Evolutionary conservation across 2,797 vertebrate species (phyloP), one percentile per base, ranked within the genome.

Genomic region (Coregonus sp.): DNA sequence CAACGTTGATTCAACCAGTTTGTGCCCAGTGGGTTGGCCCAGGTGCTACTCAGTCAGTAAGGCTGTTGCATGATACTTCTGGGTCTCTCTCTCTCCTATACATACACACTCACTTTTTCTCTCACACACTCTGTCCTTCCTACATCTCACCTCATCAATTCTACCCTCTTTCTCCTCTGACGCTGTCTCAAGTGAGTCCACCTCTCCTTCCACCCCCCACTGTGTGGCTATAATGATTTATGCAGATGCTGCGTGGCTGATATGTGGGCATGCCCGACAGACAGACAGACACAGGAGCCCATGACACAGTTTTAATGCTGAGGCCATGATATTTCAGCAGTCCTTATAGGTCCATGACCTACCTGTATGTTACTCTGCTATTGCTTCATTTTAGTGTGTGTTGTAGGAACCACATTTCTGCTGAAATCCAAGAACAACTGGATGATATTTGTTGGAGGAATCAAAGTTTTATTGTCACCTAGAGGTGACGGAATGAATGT

Each of bases 141-240:
- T 29, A 11, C 56, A 63, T 16, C 29, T 14, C 14, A 54, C 70
- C 59, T 63, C 20, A 25, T 29, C 59, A 63, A 25, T 11, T 63
- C 59, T 7, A 63, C n/a, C 20, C 6, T 61, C n/a, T n/a, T 61
- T 67, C 29, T 67, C 9, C 12, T 66, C 20, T 66, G 51, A 52
- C 7, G n/a, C 31, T 20, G 31, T 25, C n/a, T 37, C 15, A n/a
- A 59, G 5, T 20, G 18, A 59, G 56, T 20, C 18, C 56, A 59
- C 18, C 56, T 63, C 56, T 73, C 33, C 52, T 4, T 20, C 33
- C 18, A n/a, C 72, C 33, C 40, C 72, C 15, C 33, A 40, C 18
- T 63, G 54, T 15, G 33, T 47, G 72, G 15, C 18, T 9, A 15
- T 15, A n/a, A 25, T 74, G 77, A 78, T 68, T 74, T 35, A 68